Base-by-base conservation (phyloP, 1,140 invertebrate species). In the Maconellicoccus hirsutus region DNA sequence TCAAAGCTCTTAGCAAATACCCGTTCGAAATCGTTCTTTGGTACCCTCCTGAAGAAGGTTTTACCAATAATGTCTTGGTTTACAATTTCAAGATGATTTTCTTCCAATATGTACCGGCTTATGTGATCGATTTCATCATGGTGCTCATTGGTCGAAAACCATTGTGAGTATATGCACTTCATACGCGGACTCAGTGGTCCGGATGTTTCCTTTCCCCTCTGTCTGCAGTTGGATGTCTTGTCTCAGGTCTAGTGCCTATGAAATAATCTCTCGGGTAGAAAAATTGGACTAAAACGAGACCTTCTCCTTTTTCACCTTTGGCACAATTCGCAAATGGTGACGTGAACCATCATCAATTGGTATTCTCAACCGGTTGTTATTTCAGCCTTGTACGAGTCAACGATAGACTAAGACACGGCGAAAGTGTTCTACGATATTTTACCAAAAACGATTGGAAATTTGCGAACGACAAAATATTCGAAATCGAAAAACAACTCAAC, bases 361-460 rank as follows among this genome's bases (percentile, higher is more conserved):
- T 2, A 8, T 6, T 3, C 2, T 52, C 12, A 8, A 3, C n/a
- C 4, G 3, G 3, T 33, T 12, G 29, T 16, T 25, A 23, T 16
- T 25, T 4, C 3, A 91, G 90, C 75, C 91, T 92, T 89, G 83
- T 92, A 19, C 83, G 85, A 25, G 83, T 91, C 70, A 88, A 91
- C 76, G 86, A 84, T 29, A 83, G 86, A 71, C 89, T 91, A 72
- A 82, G 85, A 6, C 82, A 86, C 59, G 90, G 90, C 0, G 79
- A 91, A 2, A 84, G 87, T 71, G 84, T 91, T 0, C 79, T 97
- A 0, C 90, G 96, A 78, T 97, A 92, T 77, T 98, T 97, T 78
- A 96, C 94, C 0, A 92, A 89, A 8, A 83, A 90, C 52, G 85
- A 94, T 76, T 98, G 94, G 94, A 80, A 84, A 71, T 97, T 97